These are phyloP conservation scores for Dicaeum eximium DNA, from an alignment of 2,113 vertebrate genomes.

Conservation along the genomic window DNA sequence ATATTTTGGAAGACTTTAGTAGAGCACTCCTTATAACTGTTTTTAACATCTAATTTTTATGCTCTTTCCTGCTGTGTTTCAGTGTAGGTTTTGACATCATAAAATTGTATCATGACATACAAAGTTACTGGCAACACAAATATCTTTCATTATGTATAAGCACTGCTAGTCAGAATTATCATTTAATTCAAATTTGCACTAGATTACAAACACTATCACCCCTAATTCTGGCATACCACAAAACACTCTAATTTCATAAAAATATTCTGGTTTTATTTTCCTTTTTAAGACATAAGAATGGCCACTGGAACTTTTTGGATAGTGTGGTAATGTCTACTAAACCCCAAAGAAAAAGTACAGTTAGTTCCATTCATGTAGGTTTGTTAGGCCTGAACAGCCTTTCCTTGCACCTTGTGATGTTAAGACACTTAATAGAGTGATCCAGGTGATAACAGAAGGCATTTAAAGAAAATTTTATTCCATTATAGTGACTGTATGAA, in stretches of 20 bases:
- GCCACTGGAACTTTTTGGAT: background rate
- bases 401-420: background rate
- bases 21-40: background rate
- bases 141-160: background rate
- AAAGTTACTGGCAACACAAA: background rate
- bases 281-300: background rate
- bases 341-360: background rate
- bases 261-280: background rate
- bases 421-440: background rate
- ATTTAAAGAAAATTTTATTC: background rate
- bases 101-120: background rate
- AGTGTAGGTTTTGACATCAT: background rate
- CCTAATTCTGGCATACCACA: background rate
- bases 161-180: background rate
- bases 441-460: background rate
- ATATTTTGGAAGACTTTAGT: background rate
- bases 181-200: background rate
- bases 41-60: background rate
- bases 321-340: background rate
- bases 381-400: background rate
- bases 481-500: background rate
- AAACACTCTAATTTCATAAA: background rate
- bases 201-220: background rate
- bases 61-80: background rate
- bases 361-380: background rate